Evolutionary conservation across 2,113 vertebrate species (phyloP), one percentile per base, ranked within the genome.

Genomic region (Xiphophorus hellerii): DNA sequence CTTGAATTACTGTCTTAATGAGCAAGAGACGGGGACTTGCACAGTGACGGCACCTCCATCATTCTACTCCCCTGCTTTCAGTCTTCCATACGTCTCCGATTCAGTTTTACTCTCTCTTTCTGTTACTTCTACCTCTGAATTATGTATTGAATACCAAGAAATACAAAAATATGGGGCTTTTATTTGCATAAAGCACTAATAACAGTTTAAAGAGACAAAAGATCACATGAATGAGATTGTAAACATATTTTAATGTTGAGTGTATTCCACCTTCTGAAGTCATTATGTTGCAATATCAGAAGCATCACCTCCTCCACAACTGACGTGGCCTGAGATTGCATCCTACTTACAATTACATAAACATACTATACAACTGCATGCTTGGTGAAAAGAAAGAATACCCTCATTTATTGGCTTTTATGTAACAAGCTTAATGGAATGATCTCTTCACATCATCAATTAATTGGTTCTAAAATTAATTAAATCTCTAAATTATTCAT

Each of bases 1-100:
- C 78, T 84, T 88, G 85, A 91, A 85, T 89, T 87, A 89, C 76
- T 78, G 87, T 88, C 87, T 81, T 92, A 92, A 93, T 91, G 90
- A 92, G 81, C 66, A 77, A 76, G 88, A 85, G 80, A 80, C 51
- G 69, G 6, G 65, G 75, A 82, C 80, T 76, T 17, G 73, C 77
- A 67, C 82, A 76, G 63, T 74, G 85, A 84, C 39, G 42, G 76
- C 76, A 80, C 82, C 83, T 81, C 89, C 82, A 89, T 92, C 88
- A 84, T 82, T 88, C 87, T 84, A 74, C 79, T 22, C 28, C 76
- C 71, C 33, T n/a, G 27, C 81, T 74, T 62, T 83, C 76, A 62
- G 66, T 66, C 68, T 69, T 60, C 76, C 77, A 84, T 87, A 28
- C 84, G 76, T 77, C 80, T 84, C 81, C 13, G 10, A 80, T 84